A percentile compares a stretch with the other conserved stretches of the same genome.
Evolutionary conservation across 2,888 invertebrate species (phyloP).

Genomic region (Caenorhabditis panamensis): DNA sequence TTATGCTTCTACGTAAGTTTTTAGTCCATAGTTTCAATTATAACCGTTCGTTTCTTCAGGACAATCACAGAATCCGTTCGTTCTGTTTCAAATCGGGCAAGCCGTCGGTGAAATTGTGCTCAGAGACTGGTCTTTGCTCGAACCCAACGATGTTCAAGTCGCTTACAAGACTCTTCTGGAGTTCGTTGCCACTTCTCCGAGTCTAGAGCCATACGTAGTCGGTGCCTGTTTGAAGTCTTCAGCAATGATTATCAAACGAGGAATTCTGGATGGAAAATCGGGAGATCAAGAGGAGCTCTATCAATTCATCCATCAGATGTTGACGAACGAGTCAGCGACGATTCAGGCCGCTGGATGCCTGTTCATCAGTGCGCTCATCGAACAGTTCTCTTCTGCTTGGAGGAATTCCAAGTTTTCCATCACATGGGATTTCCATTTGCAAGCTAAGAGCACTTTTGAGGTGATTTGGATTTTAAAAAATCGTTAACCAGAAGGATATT

Average conservation of each 20-base stretch:
- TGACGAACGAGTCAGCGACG: slow-evolving; percentile 86
- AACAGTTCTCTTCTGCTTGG: slow-evolving; percentile 91
- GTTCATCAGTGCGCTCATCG: slow-evolving; percentile 89
- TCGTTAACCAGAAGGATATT: slow-evolving; percentile 8
- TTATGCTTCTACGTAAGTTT: slow-evolving; percentile 65
- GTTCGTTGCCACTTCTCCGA: slow-evolving; percentile 61
- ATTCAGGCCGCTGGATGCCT: slow-evolving; percentile 91
- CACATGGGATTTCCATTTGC: slow-evolving; percentile 91
- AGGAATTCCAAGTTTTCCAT: slow-evolving; percentile 91
- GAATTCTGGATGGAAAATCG: slow-evolving; percentile 85
- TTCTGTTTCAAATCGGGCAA: slow-evolving; percentile 91
- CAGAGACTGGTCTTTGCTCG: slow-evolving; percentile 89
- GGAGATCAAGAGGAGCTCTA: slow-evolving; percentile 85
- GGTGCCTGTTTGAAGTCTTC: slow-evolving; percentile 85
- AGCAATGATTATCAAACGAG: slow-evolving; percentile 91
- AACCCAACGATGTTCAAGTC: slow-evolving; percentile 86
- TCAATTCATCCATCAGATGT: slow-evolving; percentile 86
- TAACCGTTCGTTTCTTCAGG: no score
- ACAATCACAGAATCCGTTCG: slow-evolving; percentile 85
- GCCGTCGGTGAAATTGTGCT: slow-evolving; percentile 89
- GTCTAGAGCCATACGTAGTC: slow-evolving; percentile 81
- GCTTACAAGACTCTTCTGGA: slow-evolving; percentile 84
- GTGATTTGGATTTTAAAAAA: slow-evolving; percentile 77
- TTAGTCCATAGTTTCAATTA: not conserved
- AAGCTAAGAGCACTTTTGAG: slow-evolving; percentile 91